A percentile compares a stretch with the other conserved stretches of the same genome.
Conservation (phyloP, 1,140 invertebrate species). For the Cotesia glomerata region DNA sequence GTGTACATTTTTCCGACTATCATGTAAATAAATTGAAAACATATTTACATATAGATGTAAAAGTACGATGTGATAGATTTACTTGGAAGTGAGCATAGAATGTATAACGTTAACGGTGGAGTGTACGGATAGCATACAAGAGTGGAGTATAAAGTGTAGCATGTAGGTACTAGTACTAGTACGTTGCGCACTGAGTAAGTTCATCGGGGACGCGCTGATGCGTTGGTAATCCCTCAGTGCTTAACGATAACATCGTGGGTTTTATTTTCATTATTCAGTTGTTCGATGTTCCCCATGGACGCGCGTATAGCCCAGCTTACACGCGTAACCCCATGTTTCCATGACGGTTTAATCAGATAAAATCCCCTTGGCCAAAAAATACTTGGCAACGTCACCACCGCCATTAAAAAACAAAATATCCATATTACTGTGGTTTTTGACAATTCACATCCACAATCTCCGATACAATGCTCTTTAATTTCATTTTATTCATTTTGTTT, state of each 20-base stretch:
- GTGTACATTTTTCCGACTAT: no score
- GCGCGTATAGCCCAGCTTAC: constrained; percentile 48
- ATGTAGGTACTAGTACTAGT: no score
- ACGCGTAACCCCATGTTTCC: constrained; percentile 61
- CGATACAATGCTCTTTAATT: no score
- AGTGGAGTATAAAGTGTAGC: neutral
- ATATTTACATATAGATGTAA: no score
- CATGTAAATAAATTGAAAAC: no score
- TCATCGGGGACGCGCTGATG: constrained; percentile 58
- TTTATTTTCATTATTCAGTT: constrained; percentile 65
- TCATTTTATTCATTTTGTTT: neutral
- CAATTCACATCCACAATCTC: no score
- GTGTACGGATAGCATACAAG: neutral
- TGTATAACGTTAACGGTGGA: neutral
- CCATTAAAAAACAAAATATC: neutral
- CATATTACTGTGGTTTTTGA: neutral
- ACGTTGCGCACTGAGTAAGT: constrained; percentile 42
- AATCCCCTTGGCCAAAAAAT: constrained; percentile 36
- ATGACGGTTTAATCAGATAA: constrained; percentile 63
- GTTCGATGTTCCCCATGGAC: constrained; percentile 56
- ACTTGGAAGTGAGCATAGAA: neutral
- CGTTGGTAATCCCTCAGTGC: constrained; percentile 60
- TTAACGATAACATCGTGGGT: constrained; percentile 61
- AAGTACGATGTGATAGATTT: neutral
- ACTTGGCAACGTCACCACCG: neutral